Evolutionary conservation across 2,797 vertebrate species (phyloP).

Genomic region (Xenops minutus): DNA sequence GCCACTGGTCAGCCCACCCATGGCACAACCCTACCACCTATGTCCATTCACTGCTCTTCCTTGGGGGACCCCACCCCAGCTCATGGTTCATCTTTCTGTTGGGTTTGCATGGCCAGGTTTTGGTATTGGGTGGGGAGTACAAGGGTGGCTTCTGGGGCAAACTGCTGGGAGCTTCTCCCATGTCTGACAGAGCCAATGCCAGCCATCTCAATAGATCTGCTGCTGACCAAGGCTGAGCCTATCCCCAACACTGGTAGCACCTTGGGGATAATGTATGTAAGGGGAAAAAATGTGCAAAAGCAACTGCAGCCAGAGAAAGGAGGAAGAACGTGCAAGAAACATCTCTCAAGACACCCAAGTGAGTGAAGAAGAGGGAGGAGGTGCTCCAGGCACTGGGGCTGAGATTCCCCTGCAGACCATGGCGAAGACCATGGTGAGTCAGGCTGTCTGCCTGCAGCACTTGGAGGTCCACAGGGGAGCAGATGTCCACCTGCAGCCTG

Average conservation of each 20-base stretch:
- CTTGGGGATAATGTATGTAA: neutral
- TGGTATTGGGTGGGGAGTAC: neutral
- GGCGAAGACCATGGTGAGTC: neutral
- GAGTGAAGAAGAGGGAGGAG: neutral
- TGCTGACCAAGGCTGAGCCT: neutral
- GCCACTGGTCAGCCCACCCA: neutral
- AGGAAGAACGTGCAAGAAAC: neutral
- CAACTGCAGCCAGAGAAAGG: neutral
- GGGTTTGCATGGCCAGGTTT: neutral
- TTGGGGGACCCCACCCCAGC: neutral
- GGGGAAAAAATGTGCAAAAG: neutral
- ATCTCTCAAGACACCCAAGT: neutral
- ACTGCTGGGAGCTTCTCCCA: neutral
- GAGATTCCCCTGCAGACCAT: neutral
- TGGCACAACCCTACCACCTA: accelerated
- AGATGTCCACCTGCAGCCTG: neutral
- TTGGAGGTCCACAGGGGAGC: neutral
- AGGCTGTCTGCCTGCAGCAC: neutral
- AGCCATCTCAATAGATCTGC: accelerated
- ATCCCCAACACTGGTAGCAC: neutral
- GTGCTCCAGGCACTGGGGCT: neutral
- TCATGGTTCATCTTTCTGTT: neutral
- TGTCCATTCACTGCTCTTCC: neutral
- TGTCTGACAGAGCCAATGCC: neutral
- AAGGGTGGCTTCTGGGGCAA: neutral